Conservation (phyloP, 2,113 vertebrate genomes). For the Barbus barbus region DNA sequence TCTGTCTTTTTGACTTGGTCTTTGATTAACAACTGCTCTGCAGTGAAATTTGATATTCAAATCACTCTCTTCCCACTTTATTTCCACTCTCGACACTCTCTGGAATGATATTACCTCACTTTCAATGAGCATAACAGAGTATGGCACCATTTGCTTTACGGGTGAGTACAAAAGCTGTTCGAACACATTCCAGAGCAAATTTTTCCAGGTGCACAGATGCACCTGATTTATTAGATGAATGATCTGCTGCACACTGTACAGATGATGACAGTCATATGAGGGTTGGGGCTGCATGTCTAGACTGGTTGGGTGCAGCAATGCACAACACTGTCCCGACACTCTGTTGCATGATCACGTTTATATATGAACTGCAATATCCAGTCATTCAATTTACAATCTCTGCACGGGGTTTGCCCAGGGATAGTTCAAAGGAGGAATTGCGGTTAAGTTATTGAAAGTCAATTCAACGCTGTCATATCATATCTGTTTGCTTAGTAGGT, state of each 20-base stretch:
- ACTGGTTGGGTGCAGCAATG: background rate
- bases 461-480: background rate
- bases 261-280: conserved; percentile 20
- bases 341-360: background rate
- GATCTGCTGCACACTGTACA: conserved; percentile 42
- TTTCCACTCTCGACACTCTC: conserved; percentile 32
- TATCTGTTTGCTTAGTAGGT: conserved; percentile 64
- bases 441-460: conserved; percentile 2
- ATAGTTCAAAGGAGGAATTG: conserved; percentile 20
- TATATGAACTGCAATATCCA: background rate
- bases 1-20: background rate
- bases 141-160: background rate
- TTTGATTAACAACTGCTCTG: background rate
- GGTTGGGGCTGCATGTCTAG: conserved; percentile 12
- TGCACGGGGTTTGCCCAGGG: background rate
- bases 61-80: conserved; percentile 25
- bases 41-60: conserved; percentile 31
- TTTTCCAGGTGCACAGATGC: conserved; percentile 60
- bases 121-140: conserved; percentile 14
- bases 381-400: conserved; percentile 20
- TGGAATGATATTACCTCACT: conserved; percentile 43
- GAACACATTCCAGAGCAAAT: conserved; percentile 5
- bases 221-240: conserved; percentile 58
- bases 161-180: conserved; percentile 1
- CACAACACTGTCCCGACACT: background rate